These are phyloP conservation scores for Onychomys torridus DNA, from an alignment of 2,797 vertebrate species.

Conservation along the genomic window DNA sequence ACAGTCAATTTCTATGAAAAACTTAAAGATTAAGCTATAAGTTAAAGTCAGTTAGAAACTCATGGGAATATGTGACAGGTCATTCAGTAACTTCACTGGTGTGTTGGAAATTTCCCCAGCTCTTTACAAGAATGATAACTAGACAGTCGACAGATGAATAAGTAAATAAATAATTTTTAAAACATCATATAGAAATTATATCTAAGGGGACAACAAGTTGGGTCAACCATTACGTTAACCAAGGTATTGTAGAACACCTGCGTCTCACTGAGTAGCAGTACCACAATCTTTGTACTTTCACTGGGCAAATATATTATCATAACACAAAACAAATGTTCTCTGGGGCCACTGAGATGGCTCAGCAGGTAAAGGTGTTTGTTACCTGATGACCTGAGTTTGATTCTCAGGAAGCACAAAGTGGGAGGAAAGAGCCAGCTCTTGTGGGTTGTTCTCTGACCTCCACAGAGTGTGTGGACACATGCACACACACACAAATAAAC, in stretches of 20 bases:
- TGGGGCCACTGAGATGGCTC: not conserved
- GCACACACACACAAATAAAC: not conserved
- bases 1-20: not conserved
- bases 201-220: not conserved
- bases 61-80: not conserved
- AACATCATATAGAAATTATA: not conserved
- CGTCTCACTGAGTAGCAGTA: not conserved
- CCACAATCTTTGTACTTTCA: not conserved
- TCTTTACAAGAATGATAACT: conserved; percentile 37
- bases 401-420: not conserved
- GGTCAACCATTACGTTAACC: not conserved
- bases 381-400: not conserved
- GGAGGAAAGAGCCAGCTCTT: not conserved
- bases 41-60: conserved; percentile 42
- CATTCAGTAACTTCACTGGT: not conserved
- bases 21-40: conserved; percentile 15
- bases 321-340: conserved; percentile 10
- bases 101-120: not conserved
- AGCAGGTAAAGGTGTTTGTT: not conserved
- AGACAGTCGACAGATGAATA: not conserved
- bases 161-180: not conserved
- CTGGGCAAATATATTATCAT: not conserved
- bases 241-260: not conserved
- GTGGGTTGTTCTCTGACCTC: not conserved
- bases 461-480: not conserved